phyloP scores from a whole-genome alignment of 64 coral and sea anemone species.

The Orbicella faveolata region DNA sequence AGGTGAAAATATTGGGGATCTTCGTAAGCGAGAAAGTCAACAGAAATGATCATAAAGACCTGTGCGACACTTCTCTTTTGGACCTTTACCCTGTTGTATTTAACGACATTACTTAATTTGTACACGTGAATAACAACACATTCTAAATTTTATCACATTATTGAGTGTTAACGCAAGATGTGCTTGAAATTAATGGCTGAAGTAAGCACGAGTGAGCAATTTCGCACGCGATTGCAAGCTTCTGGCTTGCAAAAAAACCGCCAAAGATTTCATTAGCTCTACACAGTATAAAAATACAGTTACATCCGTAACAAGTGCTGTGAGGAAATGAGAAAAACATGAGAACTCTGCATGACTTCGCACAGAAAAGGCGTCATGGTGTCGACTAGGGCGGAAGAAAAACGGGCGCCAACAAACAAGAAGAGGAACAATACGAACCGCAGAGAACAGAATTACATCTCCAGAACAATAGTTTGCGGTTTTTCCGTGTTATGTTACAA shows the following conservation, averaged over 20 bases:
- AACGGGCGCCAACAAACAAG: slow-evolving; percentile 2
- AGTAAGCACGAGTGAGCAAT: neutral
- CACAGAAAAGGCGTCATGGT: slow-evolving; percentile 17
- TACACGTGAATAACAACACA: no score
- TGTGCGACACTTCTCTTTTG: no score
- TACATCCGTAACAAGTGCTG: neutral
- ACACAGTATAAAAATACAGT: neutral
- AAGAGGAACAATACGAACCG: neutral
- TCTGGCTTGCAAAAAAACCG: neutral
- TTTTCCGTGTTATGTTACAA: slow-evolving; percentile 7
- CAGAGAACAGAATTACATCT: slow-evolving; percentile 19
- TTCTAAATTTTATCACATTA: no score
- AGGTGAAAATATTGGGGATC: no score
- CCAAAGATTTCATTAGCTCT: neutral
- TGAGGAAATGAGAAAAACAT: slow-evolving; percentile 1
- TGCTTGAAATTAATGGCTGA: neutral
- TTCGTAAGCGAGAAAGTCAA: no score
- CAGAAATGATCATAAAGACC: no score
- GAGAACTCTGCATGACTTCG: neutral
- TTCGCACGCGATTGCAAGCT: neutral
- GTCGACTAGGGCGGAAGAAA: slow-evolving; percentile 16
- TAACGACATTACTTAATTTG: no score
- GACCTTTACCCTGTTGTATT: no score
- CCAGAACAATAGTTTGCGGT: slow-evolving; percentile 30
- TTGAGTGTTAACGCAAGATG: no score